Percentiles rank a stretch among this genome's conserved stretches.
phyloP scores from a whole-genome alignment of 2,113 vertebrate species.

The Uria aalge region DNA sequence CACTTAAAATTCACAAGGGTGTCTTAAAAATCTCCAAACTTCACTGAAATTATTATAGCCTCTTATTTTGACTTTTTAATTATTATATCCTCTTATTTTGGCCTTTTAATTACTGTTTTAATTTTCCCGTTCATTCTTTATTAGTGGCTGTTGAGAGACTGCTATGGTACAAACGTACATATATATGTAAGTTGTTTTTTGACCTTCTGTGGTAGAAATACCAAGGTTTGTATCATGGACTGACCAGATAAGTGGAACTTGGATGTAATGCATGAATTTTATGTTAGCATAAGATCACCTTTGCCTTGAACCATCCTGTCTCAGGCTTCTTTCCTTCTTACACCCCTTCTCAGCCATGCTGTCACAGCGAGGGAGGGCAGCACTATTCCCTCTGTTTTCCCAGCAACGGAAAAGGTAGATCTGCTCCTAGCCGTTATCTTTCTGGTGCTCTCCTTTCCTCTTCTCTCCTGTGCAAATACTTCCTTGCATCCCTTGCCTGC shows the following conservation, averaged over 20 bases:
- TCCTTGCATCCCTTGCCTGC: neutral
- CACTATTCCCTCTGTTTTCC: neutral
- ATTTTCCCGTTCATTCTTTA: neutral
- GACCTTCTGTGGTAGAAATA: neutral
- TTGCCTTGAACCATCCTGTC: neutral
- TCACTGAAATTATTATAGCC: neutral
- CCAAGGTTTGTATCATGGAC: neutral
- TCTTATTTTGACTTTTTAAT: neutral
- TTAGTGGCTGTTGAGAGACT: neutral
- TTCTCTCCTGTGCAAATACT: neutral
- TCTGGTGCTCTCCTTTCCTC: neutral
- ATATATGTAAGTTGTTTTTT: fast-evolving
- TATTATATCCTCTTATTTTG: neutral
- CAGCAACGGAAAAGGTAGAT: neutral
- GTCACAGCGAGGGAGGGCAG: neutral
- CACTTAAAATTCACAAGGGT: neutral
- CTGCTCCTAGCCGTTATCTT: fast-evolving
- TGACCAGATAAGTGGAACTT: neutral
- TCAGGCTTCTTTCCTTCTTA: neutral
- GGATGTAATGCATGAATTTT: neutral
- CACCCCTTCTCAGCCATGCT: neutral
- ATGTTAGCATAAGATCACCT: neutral
- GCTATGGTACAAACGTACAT: fast-evolving
- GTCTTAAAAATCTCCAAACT: neutral
- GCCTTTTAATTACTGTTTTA: neutral